Evolutionary conservation across 2,113 vertebrate species (phyloP).

Genomic region (Acrocephalus kingi): DNA sequence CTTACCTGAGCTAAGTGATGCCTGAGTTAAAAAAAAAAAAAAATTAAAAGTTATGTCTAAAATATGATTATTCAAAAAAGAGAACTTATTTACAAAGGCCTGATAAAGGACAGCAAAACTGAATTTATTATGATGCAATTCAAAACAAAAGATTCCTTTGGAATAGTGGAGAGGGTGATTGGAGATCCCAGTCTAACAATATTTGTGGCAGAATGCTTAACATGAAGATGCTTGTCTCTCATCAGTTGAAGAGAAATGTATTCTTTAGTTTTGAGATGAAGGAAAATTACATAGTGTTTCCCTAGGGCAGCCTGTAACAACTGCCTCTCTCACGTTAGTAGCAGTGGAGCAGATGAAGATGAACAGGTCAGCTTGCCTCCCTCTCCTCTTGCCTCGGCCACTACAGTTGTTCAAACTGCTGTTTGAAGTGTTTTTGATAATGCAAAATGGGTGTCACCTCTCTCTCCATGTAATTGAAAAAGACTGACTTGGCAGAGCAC

Average conservation of each 20-base stretch:
- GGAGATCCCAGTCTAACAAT: not conserved
- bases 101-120: not conserved
- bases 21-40: not conserved
- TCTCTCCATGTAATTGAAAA: not conserved
- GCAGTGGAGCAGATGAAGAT: not conserved
- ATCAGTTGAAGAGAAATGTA: not conserved
- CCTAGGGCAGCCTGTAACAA: not conserved
- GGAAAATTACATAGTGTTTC: not conserved
- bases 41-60: not conserved
- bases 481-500: not conserved
- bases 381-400: not conserved
- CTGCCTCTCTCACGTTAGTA: not conserved
- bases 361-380: not conserved
- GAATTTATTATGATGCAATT: not conserved
- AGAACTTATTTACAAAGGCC: not conserved
- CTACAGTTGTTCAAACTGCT: not conserved
- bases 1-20: not conserved
- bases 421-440: fast-evolving
- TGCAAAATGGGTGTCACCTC: not conserved
- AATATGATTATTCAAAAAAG: not conserved
- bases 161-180: not conserved
- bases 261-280: not conserved
- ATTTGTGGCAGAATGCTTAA: not conserved
- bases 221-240: not conserved
- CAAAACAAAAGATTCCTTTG: not conserved